phyloP scores from a whole-genome alignment of 2,888 invertebrate genomes.

The Corythucha ciliata region DNA sequence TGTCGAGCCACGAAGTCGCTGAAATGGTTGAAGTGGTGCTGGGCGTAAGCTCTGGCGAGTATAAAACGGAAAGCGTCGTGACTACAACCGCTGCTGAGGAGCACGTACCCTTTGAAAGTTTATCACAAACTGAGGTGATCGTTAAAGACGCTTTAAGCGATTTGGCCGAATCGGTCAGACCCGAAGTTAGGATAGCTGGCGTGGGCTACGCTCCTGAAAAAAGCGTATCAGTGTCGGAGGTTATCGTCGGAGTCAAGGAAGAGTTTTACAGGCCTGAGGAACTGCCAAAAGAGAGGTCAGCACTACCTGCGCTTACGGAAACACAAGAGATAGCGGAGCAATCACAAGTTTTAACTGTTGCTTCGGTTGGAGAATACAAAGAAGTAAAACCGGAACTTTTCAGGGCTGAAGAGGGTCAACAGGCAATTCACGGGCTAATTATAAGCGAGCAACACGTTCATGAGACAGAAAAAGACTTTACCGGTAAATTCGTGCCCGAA shows the following conservation, averaged over 20 bases:
- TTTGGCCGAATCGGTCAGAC: constrained; percentile 29
- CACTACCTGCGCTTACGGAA: constrained; percentile 30
- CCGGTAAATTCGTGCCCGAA: constrained; percentile 40
- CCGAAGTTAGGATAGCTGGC: constrained; percentile 30
- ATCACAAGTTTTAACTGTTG: constrained; percentile 43
- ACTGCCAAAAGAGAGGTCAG: constrained; percentile 31
- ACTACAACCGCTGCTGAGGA: constrained; percentile 40
- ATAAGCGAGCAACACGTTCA: constrained; percentile 39
- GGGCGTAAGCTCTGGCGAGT: constrained; percentile 36
- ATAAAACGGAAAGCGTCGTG: constrained; percentile 37
- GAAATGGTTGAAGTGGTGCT: constrained; percentile 45
- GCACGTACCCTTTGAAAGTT: constrained; percentile 42
- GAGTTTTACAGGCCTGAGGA: constrained; percentile 34
- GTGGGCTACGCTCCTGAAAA: constrained; percentile 42
- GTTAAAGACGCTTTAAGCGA: constrained; percentile 37
- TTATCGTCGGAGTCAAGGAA: constrained; percentile 51
- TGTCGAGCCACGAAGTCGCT: constrained; percentile 45
- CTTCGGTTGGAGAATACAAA: constrained; percentile 40
- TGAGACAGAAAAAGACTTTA: constrained; percentile 39
- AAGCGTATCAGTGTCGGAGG: constrained; percentile 48
- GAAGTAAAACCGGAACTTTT: constrained; percentile 31
- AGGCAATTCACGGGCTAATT: constrained; percentile 35
- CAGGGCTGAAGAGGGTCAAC: constrained; percentile 36
- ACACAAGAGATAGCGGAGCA: constrained; percentile 45
- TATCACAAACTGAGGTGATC: constrained; percentile 39